These are phyloP conservation scores for Hippopotamus amphibius DNA, from an alignment of 2,113 vertebrate species.

Conservation along the genomic window DNA sequence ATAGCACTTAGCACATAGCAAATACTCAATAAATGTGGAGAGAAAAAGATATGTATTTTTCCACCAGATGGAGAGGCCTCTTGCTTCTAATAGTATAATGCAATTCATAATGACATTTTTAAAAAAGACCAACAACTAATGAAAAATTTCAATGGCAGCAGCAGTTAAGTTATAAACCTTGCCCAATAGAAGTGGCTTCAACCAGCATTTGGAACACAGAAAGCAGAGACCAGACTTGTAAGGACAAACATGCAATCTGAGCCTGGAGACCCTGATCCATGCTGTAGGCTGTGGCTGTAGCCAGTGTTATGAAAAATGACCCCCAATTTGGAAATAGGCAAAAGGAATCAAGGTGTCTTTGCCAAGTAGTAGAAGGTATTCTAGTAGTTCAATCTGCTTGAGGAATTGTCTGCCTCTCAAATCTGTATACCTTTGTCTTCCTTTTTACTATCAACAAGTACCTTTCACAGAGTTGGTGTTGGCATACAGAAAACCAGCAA, in stretches of 20 bases:
- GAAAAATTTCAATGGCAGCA: not conserved
- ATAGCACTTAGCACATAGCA: not conserved
- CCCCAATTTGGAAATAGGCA: not conserved
- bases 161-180: not conserved
- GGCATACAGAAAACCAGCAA: not conserved
- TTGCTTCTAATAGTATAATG: not conserved
- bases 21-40: not conserved
- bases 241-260: not conserved
- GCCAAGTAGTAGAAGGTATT: not conserved
- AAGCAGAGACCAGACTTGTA: not conserved
- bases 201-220: not conserved
- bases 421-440: not conserved
- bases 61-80: not conserved
- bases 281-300: not conserved
- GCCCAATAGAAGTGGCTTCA: not conserved
- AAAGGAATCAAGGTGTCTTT: not conserved
- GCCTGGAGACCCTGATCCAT: not conserved
- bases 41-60: not conserved
- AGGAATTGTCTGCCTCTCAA: not conserved
- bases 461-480: not conserved
- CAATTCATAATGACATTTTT: not conserved
- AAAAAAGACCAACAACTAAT: not conserved
- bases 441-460: not conserved
- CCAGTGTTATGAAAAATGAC: not conserved
- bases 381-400: not conserved